Percentiles rank a stretch among this genome's conserved stretches.
phyloP scores from a whole-genome alignment of 2,113 vertebrate species.

The Tyrannus savana region DNA sequence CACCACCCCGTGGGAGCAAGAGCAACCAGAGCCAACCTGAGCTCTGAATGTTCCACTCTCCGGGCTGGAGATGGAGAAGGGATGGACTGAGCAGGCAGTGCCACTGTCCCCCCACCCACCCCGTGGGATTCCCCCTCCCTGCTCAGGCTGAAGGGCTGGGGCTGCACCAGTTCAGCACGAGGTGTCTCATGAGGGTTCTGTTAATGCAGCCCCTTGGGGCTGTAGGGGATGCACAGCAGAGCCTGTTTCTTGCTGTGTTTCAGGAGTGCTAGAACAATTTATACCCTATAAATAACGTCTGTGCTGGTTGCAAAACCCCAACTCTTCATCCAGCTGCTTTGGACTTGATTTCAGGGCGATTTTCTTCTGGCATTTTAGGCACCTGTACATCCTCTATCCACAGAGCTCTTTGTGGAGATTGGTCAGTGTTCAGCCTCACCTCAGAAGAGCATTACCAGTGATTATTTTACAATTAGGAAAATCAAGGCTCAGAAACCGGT shows the following conservation, averaged over 20 bases:
- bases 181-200: rapidly evolving
- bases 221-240: neutral
- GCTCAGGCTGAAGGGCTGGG: neutral
- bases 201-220: rapidly evolving
- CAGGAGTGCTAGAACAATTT: neutral
- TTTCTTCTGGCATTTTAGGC: neutral
- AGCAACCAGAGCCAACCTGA: neutral
- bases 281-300: neutral
- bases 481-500: neutral
- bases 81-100: rapidly evolving
- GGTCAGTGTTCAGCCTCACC: neutral
- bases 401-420: neutral
- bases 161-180: rapidly evolving
- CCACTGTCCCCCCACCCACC: neutral
- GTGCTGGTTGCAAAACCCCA: neutral
- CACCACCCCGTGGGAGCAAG: too few relatives aligned
- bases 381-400: neutral
- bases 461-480: constrained; percentile 8
- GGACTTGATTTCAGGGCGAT: neutral
- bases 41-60: neutral
- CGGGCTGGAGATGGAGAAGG: neutral
- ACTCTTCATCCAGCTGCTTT: constrained; percentile 7
- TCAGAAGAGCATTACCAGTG: neutral
- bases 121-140: neutral
- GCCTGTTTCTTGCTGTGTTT: neutral